Evolutionary conservation across 2,113 vertebrate genomes (phyloP).

Genomic region (Ailuropoda melanoleuca): DNA sequence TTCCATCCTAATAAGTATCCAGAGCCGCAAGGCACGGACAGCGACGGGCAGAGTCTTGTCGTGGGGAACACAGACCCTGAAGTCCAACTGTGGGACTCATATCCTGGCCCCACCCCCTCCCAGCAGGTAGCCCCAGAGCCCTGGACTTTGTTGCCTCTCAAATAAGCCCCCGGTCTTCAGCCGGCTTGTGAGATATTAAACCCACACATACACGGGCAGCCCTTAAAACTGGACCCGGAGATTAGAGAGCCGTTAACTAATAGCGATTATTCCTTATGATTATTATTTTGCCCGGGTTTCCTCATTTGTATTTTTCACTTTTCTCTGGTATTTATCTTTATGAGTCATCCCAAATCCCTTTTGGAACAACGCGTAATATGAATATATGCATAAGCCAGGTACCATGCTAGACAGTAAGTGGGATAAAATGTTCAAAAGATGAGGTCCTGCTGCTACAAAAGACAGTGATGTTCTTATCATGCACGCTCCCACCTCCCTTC

Average conservation of each 20-base stretch:
- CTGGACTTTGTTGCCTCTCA: not conserved
- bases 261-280: not conserved
- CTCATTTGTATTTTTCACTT: conserved; percentile 14
- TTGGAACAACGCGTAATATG: conserved; percentile 28
- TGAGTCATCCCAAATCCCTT: conserved; percentile 51
- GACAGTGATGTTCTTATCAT: not conserved
- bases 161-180: not conserved
- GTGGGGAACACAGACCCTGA: rapidly evolving
- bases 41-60: rapidly evolving
- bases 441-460: conserved; percentile 1
- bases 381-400: conserved; percentile 45
- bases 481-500: not conserved
- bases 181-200: not conserved
- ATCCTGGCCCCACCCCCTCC: not conserved
- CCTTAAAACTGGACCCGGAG: not conserved
- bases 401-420: not conserved
- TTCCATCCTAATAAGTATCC: not conserved
- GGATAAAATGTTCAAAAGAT: conserved; percentile 33
- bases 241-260: not conserved
- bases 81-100: not conserved
- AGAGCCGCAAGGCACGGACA: rapidly evolving
- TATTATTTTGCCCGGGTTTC: not conserved
- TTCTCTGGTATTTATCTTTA: conserved; percentile 39
- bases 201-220: rapidly evolving
- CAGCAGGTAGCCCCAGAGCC: not conserved